Base-by-base conservation (phyloP, 2,888 invertebrate genomes). In the Periphyllus acericola region DNA sequence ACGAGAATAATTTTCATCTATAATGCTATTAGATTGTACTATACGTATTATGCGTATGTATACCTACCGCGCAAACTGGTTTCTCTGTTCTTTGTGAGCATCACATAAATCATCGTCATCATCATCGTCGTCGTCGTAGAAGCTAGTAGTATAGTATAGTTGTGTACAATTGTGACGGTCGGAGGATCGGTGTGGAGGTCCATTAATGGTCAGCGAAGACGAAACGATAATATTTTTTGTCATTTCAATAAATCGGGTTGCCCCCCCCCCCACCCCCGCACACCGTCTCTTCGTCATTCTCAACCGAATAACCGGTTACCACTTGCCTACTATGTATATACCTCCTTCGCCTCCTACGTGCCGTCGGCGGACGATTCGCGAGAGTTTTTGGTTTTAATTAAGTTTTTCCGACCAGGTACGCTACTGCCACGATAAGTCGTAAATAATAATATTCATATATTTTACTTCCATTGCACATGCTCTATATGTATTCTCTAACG, bases 171-270 rank as follows among this genome's bases (percentile, higher is more conserved):
- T 29, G 29, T 32, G 66, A 11, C 32, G 55, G 8, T 40, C n/a
- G 76, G 4, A 14, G 8, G 52, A 25, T 55, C 8, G 71, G 46
- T 32, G 71, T 46, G 75, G n/a, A n/a, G 66, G 29, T 86, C 80
- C 78, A 40, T 86, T 86, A 86, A 86, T 86, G 86, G 79, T 79
- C 80, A 60, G 75, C 83, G 55, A 72, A 80, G 80, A 80, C 72
- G 55, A 72, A 60, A 79, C 29, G 36, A 74, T 85, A 71, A 85
- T 85, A 76, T 78, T 86, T 86, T 80, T 79, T 80, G 86, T 86
- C 86, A 86, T 86, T 86, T 80, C 86, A n/a, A 79, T 85, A 85
- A 76, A 85, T 85, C 85, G 86, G 79, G 72, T 86, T 36, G 46
- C 4, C 36, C 80, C 17, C 34, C 36, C 29, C 32, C 52, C 75